phyloP scores from a whole-genome alignment of 2,888 invertebrate genomes.

The Drosophila niveifrons region DNA sequence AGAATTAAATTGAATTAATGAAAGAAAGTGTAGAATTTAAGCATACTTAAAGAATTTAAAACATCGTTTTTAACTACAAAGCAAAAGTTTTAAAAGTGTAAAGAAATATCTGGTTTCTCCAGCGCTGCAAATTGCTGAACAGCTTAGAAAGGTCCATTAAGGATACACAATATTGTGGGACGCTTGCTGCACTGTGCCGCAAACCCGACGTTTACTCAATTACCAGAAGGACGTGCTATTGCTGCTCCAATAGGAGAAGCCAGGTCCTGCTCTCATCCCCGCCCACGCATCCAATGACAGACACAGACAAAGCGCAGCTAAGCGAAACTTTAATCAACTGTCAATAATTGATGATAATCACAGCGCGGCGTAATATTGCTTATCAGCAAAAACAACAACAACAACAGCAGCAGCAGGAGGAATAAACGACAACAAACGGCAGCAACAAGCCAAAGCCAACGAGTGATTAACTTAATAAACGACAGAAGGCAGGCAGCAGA shows the following conservation, averaged over 20 bases:
- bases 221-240: slow-evolving; percentile 40
- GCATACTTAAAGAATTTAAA: no score
- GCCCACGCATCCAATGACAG: slow-evolving; percentile 5
- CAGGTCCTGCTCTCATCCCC: neutral
- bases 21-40: no score
- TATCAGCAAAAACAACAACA: slow-evolving; percentile 49
- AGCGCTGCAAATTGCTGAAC: slow-evolving; percentile 2
- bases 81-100: neutral
- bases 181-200: slow-evolving; percentile 2
- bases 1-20: no score
- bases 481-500: slow-evolving; percentile 6
- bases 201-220: slow-evolving; percentile 29
- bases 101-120: neutral
- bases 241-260: slow-evolving; percentile 6
- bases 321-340: slow-evolving; percentile 72
- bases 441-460: slow-evolving; percentile 31
- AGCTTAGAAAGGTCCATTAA: slow-evolving; percentile 4
- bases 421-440: slow-evolving; percentile 17
- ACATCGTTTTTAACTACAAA: no score
- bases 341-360: slow-evolving; percentile 74
- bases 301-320: slow-evolving; percentile 40
- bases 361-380: slow-evolving; percentile 54
- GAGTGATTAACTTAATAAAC: slow-evolving; percentile 64
- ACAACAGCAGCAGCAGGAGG: slow-evolving; percentile 16
- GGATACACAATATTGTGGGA: slow-evolving; percentile 11